These are phyloP conservation scores for Protomyctophum bolini DNA, from an alignment of 2,113 vertebrate species.

Conservation along the genomic window DNA sequence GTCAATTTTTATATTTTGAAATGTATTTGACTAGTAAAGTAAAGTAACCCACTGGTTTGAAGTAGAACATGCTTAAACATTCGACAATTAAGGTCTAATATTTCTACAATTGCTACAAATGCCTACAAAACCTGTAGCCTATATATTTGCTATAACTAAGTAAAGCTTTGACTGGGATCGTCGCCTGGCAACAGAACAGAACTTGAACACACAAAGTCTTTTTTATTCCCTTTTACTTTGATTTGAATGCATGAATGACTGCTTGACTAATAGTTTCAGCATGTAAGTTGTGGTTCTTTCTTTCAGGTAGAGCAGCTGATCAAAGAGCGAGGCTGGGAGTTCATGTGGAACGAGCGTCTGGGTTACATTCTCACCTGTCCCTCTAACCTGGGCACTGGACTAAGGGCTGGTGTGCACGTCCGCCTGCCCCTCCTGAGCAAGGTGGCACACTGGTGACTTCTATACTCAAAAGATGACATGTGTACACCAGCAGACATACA, in stretches of 20 bases:
- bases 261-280: not conserved
- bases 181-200: no score
- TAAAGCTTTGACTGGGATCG: no score
- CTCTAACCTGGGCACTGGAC: slow-evolving; percentile 90
- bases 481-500: not conserved
- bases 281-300: not conserved
- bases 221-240: no score
- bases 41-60: no score
- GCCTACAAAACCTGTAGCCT: no score
- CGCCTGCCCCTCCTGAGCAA: slow-evolving; percentile 86
- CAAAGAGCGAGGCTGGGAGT: slow-evolving; percentile 91
- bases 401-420: slow-evolving; percentile 90
- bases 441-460: slow-evolving; percentile 66
- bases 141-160: no score
- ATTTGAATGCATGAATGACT: not conserved
- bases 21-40: no score
- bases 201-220: no score
- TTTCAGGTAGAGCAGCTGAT: slow-evolving; percentile 89
- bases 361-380: slow-evolving; percentile 91
- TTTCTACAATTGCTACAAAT: no score
- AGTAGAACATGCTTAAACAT: no score
- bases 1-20: no score
- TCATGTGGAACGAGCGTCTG: slow-evolving; percentile 93
- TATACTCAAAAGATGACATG: not conserved
- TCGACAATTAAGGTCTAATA: no score